phyloP scores from a whole-genome alignment of 2,113 vertebrate species.

The Cottus gobio region DNA sequence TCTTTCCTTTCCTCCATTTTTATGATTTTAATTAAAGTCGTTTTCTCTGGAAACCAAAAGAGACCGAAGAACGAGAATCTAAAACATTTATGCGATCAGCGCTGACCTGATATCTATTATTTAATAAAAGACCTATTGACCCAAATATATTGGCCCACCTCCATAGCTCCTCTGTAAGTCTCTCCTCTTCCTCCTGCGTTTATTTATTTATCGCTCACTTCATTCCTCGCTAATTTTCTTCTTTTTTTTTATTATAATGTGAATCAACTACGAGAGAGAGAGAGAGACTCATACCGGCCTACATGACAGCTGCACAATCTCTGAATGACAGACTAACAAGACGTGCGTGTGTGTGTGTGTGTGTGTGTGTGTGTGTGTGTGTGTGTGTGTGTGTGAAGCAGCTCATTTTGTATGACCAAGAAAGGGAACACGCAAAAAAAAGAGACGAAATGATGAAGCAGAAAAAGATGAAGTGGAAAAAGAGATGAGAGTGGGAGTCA shows the following conservation, averaged over 20 bases:
- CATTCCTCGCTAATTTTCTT: constrained; percentile 9
- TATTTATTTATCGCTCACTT: constrained; percentile 4
- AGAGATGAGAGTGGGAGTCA: constrained; percentile 15
- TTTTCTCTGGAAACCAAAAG: neutral
- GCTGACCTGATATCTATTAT: neutral
- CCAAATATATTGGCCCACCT: neutral
- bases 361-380: constrained; percentile 3
- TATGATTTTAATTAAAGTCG: neutral
- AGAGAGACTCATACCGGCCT: constrained; percentile 1
- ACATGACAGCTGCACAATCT: constrained; percentile 34
- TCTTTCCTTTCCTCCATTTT: neutral
- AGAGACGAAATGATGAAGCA: neutral
- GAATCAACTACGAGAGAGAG: no score
- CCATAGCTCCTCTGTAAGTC: neutral
- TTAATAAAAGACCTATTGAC: neutral
- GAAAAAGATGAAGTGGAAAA: neutral
- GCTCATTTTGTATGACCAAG: constrained; percentile 29
- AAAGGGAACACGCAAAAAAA: neutral
- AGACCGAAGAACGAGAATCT: neutral
- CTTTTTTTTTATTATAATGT: no score
- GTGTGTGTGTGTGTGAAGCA: constrained; percentile 18
- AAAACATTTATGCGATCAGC: neutral
- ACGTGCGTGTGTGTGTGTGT: constrained; percentile 11
- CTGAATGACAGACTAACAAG: constrained; percentile 42
- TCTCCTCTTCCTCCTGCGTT: neutral